Percentiles rank a stretch among this genome's conserved stretches.
Conservation (phyloP, 2,888 invertebrate genomes). For the Taphrorychus bicolor region DNA sequence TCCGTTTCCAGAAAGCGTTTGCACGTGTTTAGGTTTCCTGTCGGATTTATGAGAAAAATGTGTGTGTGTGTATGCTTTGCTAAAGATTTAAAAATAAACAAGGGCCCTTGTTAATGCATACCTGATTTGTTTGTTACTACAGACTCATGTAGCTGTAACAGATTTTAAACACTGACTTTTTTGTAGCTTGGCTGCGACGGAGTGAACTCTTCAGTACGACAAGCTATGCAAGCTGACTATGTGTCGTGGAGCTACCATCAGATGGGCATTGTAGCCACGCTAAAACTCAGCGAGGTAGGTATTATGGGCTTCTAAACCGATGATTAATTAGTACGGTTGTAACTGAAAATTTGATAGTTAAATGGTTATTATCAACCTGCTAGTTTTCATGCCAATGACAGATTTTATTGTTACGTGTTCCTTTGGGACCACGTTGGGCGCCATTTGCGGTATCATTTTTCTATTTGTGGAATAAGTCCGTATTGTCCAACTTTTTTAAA, state of each 20-base stretch:
- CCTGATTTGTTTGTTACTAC: not conserved
- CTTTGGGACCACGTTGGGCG: too few relatives aligned
- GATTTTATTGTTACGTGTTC: too few relatives aligned
- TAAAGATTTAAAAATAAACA: not conserved
- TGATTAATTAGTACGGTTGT: not conserved
- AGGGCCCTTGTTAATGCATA: too few relatives aligned
- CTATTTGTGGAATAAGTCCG: too few relatives aligned
- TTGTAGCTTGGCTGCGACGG: conserved; percentile 94
- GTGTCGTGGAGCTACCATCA: conserved; percentile 87
- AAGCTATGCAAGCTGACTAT: conserved; percentile 82
- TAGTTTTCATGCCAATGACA: too few relatives aligned
- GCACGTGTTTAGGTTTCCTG: not conserved
- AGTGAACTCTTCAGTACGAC: conserved; percentile 84
- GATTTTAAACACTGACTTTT: conserved; percentile 9
- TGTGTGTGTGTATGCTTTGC: too few relatives aligned
- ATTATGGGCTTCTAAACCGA: not conserved
- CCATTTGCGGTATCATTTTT: too few relatives aligned
- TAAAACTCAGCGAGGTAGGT: conserved; percentile 65
- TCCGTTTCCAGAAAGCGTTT: not conserved
- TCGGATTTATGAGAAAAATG: not conserved
- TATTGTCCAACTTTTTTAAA: too few relatives aligned
- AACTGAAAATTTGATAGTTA: too few relatives aligned
- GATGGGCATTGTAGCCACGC: conserved; percentile 90
- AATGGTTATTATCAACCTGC: too few relatives aligned
- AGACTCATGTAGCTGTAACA: not conserved